Conservation (phyloP, 30 jellyfish, hydroid and myxozoan species). For the Catostylus mosaicus region DNA sequence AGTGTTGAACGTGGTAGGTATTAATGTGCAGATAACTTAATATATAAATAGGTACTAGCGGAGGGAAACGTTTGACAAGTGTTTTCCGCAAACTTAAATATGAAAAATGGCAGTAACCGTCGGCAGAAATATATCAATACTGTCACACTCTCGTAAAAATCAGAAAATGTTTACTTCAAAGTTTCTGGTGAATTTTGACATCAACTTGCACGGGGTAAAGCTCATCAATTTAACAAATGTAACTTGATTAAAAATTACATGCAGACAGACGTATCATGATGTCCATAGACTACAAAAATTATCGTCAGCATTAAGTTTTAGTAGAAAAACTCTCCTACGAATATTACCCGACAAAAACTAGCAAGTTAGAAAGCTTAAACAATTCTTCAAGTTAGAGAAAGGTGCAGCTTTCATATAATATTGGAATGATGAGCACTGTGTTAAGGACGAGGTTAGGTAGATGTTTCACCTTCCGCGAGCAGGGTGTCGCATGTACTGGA, state of each 20-base stretch:
- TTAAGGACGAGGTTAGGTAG: no score
- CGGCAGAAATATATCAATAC: neutral
- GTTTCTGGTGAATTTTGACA: neutral
- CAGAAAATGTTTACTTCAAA: neutral
- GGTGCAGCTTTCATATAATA: no score
- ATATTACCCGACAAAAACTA: conserved; percentile 3
- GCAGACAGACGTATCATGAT: conserved; percentile 1
- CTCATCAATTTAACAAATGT: neutral
- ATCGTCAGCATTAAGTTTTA: conserved; percentile 5
- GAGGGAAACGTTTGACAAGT: no score
- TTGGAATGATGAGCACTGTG: no score
- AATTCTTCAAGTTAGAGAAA: no score
- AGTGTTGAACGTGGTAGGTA: no score
- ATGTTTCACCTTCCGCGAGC: no score
- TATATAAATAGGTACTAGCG: no score
- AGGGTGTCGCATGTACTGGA: no score
- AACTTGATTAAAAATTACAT: neutral
- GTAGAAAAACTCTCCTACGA: conserved; percentile 3
- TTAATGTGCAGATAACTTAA: no score
- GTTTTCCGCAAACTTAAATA: no score
- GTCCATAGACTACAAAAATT: conserved; percentile 9
- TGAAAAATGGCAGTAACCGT: no score
- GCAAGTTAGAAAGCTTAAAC: neutral
- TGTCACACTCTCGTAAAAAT: neutral
- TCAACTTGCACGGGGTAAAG: neutral